Evolutionary conservation across 2,113 vertebrate genomes (phyloP), one percentile per base, ranked within the genome.

Genomic region (Ascaphus truei): DNA sequence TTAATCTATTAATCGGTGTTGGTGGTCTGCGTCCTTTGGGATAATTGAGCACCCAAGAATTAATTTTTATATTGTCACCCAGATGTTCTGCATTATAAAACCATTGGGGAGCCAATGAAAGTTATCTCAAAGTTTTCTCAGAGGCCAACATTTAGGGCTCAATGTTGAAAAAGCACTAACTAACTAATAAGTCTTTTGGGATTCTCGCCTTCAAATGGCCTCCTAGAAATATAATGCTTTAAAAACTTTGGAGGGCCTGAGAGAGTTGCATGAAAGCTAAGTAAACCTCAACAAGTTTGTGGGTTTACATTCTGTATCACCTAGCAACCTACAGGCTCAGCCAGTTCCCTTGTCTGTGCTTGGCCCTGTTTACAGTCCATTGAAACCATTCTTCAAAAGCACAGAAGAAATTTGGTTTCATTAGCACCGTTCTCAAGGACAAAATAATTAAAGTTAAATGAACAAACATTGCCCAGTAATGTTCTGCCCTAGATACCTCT

Each of bases 401-500:
- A 64, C 79, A 86, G 80, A 89, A 86, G 89, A 90, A 88, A 86
- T 77, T 87, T 85, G 82, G 84, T 92, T 91, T 90, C 88, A 90
- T 91, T 89, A 91, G 85, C 81, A 79, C 86, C 73, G 75, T 89
- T 92, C 87, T 91, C 84, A 83, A 88, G 87, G 85, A 86, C 88
- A 91, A 89, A 91, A 88, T 91, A 89, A 91, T 90, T 89, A 89
- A 91, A 89, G 84, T 91, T 84, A 89, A 89, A 89, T 89, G 86
- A 91, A 85, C 87, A 91, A 90, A 89, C 80, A 85, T 78, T 83
- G 84, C 82, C 78, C 81, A 79, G 83, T 69, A 75, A 85, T 83
- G 76, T 76, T 85, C 84, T 83, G 45, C 57, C 67, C 57, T 71
- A 71, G 67, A 41, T 71, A 71, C 67, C 45, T 52, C 5, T 51